Evolutionary conservation across 2,888 invertebrate genomes (phyloP), one percentile per base, ranked within the genome.

Genomic region (Pogonocherus hispidulus): DNA sequence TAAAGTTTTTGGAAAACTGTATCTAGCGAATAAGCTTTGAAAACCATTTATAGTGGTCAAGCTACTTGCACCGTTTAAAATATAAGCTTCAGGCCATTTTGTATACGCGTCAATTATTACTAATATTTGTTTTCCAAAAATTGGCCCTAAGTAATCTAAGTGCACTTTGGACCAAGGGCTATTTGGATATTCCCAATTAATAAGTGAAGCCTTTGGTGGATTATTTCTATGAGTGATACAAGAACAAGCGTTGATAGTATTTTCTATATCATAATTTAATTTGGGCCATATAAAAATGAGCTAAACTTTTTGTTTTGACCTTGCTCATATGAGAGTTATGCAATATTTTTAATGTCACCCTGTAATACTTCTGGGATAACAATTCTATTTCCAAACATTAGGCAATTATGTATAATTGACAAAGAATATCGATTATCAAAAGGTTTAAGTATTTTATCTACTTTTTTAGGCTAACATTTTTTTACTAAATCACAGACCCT

Each of bases 121-220:
- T 14, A 51, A 51, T 16, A 51, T 51, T 11, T 23, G 27, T 23
- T 23, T 51, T 51, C 27, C 14, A 23, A 51, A 51, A 51, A 55
- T 20, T 19, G 55, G 63, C 0, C 55, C 63, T 35, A 63, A 22
- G 47, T 32, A 47, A 54, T 63, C 44, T 20, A 63, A 23, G 41
- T 63, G 55, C 6, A 55, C 9, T 6, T 27, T 27, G 16, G 46
- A 35, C 63, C 55, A 63, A 1, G 54, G 35, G 32, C n/a, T 55
- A 18, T 27, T 19, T 23, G 55, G 63, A 20, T 16, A 55, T 19
- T n/a, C 3, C 55, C 55, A 55, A 19, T 44, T 27, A n/a, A 47
- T 63, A 6, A 47, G 8, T 11, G 46, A 2, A 27, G 55, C 49
- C 35, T 55, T 54, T 3, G 3, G 16, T 11, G 16, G 54, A 52